Base-by-base conservation (phyloP, 2,113 vertebrate genomes). In the Otus sunia region DNA sequence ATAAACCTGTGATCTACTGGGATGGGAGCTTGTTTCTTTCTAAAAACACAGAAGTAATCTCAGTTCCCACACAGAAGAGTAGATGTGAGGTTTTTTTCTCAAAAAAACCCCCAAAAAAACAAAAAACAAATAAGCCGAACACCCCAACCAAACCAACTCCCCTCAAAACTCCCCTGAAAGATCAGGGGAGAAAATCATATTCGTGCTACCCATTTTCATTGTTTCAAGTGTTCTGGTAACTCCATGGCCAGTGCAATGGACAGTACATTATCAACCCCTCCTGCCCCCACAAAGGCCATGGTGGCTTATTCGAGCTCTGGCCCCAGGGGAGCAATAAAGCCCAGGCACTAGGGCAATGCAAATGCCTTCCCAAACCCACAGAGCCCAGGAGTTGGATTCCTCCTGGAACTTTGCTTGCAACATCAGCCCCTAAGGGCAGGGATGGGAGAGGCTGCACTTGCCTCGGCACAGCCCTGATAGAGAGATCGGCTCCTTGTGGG, bases 401-500 rank as follows among this genome's bases (percentile, higher is more conserved):
- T 81, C 23, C 76, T 22, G 39, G 2, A 75, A 47, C 39, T 89
- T 89, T 52, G 27, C 36, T 91, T 93, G 43, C 86, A 74, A 74
- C 68, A 92, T 11, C n/a, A 71, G 37, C 13, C 59, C 83, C 41
- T 45, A 41, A 50, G 68, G 81, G 63, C 56, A 83, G 56, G 53
- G 8, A 20, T 26, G 53, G 14, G 37, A 34, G 56, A 91, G 20
- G 41, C 37, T 29, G 20, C 14, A 41, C 4, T 26, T 41, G 22
- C 59, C 17, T 29, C 3, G 0, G 12, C 80, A 29, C 30, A 69
- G 53, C 20, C 19, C 9, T 15, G 41, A 47, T 26, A 8, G 39
- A 26, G 37, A 43, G 4, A 43, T 43, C 0, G 0, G 15, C 5
- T 62, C 50, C 5, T 37, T n/a, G 9, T 7, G 20, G 18, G 6